Evolutionary conservation across 2,797 vertebrate genomes (phyloP), one percentile per base, ranked within the genome.

Genomic region (Pyrocephalus nanus): DNA sequence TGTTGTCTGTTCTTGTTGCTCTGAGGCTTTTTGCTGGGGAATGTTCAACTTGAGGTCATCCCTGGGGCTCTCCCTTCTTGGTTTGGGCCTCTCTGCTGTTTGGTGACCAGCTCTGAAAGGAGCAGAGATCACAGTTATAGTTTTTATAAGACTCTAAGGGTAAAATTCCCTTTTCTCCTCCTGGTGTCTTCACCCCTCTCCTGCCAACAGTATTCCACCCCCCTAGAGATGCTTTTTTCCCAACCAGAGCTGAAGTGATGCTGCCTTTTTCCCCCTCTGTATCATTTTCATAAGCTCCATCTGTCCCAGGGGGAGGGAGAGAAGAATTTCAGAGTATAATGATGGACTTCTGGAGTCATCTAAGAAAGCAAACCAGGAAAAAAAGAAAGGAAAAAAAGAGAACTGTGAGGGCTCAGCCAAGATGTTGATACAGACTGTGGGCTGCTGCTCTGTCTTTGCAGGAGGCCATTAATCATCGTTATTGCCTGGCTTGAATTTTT

Each of bases 241-340:
- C 54, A 32, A 58, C 25, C 32, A 36, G 61, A 77, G 15, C 69
- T 57, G 60, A 90, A 79, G 15, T 53, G 38, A 48, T 21, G 15
- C 32, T 27, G 2, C 54, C 43, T 84, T 15, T 15, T 66, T 79
- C 70, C 20, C 54, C 38, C 27, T 30, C 38, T 92, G 65, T 53
- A 65, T 72, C 43, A 71, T 77, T 90, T 61, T 70, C 58, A 58
- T 54, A 48, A 93, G n/a, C 47, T 90, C 82, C 43, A 55, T 80
- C 81, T 69, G 38, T 88, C 72, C 50, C 73, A 47, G 21, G 15
- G 38, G 47, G 45, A 91, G 47, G 47, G 27, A 82, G 12, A 38
- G 61, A 80, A 61, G 45, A 47, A 7, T 71, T 94, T 69, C 47
- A 42, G 38, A 40, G 29, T n/a, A 45, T 29, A 94, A 65, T 1